These are phyloP conservation scores for Doris montereyensis DNA, from an alignment of 2,888 invertebrate genomes.

Conservation along the genomic window DNA sequence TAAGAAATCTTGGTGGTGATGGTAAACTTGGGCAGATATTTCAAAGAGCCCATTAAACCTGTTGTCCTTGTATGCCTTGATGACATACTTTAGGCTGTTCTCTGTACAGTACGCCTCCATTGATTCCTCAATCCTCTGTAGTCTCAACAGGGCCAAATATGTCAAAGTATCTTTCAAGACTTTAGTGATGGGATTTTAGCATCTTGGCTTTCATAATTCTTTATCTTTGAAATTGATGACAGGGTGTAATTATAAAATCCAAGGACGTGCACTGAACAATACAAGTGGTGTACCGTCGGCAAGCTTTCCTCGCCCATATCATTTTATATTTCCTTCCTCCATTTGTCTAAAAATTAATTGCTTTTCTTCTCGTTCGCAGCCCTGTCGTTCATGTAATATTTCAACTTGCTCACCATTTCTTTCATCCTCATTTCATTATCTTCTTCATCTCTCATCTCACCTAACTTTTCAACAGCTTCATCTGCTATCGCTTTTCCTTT, in stretches of 20 bases:
- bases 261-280: background rate
- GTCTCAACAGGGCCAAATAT: conserved; percentile 18
- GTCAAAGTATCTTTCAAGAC: background rate
- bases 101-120: conserved; percentile 2
- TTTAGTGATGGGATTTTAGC: background rate
- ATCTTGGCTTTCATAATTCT: background rate
- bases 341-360: background rate
- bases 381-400: conserved; percentile 8
- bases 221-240: background rate
- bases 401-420: background rate
- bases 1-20: too few relatives aligned
- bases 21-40: too few relatives aligned
- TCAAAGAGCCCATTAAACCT: conserved; percentile 23
- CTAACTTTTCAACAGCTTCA: conserved; percentile 1
- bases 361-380: conserved; percentile 32
- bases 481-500: conserved; percentile 22
- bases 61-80: conserved; percentile 13
- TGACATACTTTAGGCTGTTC: background rate
- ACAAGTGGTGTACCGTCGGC: background rate
- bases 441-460: background rate
- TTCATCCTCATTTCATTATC: background rate
- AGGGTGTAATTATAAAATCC: conserved; percentile 12
- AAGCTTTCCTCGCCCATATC: background rate
- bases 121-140: background rate
- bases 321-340: background rate